Evolutionary conservation across 2,113 vertebrate species (phyloP).

Genomic region (Oxyura jamaicensis): DNA sequence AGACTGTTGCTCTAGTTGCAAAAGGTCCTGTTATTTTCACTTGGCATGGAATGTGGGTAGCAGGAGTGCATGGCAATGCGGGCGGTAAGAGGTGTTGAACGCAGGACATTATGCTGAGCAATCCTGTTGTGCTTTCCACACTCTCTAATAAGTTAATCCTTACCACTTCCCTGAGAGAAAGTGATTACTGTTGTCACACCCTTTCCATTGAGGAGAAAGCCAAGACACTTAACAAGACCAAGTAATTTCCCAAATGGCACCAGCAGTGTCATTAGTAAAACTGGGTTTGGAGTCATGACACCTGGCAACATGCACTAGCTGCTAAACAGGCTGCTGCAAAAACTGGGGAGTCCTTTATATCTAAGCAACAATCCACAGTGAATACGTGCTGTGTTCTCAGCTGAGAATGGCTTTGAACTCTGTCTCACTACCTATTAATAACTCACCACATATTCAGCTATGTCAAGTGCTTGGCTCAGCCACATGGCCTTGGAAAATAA

Average conservation of each 20-base stretch:
- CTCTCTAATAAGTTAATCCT: not conserved
- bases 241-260: not conserved
- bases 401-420: not conserved
- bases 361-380: not conserved
- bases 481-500: not conserved
- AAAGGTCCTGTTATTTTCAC: not conserved
- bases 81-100: rapidly evolving
- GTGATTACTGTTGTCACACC: not conserved
- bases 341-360: not conserved
- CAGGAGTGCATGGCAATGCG: not conserved
- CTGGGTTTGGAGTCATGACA: not conserved
- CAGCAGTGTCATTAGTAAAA: not conserved
- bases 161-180: not conserved
- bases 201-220: not conserved
- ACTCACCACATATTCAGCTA: not conserved
- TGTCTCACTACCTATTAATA: not conserved
- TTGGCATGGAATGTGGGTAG: not conserved
- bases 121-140: not conserved
- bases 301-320: rapidly evolving
- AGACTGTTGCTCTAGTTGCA: not conserved
- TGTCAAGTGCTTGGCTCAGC: not conserved
- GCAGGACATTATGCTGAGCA: not conserved
- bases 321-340: not conserved
- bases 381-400: not conserved
- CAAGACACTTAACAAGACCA: not conserved